Evolutionary conservation across 2,888 invertebrate species (phyloP).

Genomic region (Noctua janthina): DNA sequence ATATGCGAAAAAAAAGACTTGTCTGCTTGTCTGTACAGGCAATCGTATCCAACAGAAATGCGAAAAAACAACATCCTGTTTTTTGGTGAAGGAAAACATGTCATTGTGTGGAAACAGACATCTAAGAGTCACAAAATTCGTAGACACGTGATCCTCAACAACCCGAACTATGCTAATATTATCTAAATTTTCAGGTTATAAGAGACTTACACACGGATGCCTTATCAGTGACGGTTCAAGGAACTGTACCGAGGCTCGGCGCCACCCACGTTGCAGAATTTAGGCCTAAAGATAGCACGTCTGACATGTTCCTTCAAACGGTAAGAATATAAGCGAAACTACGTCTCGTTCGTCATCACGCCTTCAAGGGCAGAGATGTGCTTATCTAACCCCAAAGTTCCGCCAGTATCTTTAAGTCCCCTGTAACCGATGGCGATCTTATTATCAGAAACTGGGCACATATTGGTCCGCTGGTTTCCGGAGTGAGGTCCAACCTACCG

Average conservation of each 20-base stretch:
- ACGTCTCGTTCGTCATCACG: neutral
- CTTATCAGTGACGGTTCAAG: conserved; percentile 63
- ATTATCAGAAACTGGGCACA: neutral
- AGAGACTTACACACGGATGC: conserved; percentile 71
- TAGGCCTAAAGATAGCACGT: conserved; percentile 70
- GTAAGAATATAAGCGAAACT: conserved; percentile 68
- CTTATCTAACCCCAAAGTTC: neutral
- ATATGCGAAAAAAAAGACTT: too few species aligned
- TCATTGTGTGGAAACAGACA: neutral
- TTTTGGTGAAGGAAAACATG: neutral
- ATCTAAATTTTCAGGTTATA: conserved; percentile 70
- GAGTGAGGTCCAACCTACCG: too few species aligned
- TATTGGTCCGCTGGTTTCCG: too few species aligned
- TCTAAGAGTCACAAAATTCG: neutral
- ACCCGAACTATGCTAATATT: neutral
- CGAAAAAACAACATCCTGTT: neutral
- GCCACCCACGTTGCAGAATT: conserved; percentile 65
- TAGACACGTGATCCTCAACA: neutral
- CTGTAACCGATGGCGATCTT: neutral
- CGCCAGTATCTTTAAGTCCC: neutral
- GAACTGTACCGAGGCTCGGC: conserved; percentile 13
- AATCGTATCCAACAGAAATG: neutral
- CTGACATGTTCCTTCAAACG: conserved; percentile 72
- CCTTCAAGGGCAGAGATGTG: neutral
- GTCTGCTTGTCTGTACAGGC: neutral